Evolutionary conservation across 1,140 invertebrate genomes (phyloP).

Genomic region (Macrotrachela quadricornifera): DNA sequence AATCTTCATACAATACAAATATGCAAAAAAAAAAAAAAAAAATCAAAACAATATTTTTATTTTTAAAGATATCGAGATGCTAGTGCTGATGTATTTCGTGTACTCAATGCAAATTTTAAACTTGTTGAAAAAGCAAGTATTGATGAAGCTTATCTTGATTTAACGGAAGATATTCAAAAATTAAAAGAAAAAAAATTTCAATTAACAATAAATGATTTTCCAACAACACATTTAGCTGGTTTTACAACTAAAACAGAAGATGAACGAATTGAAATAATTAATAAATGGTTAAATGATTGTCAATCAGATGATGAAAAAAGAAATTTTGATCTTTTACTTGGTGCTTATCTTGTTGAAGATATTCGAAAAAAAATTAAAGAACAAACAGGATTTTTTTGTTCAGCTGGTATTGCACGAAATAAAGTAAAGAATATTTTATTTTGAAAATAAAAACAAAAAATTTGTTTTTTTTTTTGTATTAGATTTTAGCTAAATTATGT

Average conservation of each 20-base stretch:
- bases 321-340: constrained; percentile 44
- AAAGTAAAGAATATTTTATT: constrained; percentile 41
- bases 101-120: too few species aligned
- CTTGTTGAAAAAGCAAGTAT: constrained; percentile 51
- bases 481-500: constrained; percentile 67
- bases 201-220: too few species aligned
- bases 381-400: constrained; percentile 71
- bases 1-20: too few species aligned
- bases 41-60: too few species aligned
- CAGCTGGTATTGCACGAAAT: constrained; percentile 80
- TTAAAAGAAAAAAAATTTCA: too few species aligned
- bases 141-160: constrained; percentile 85
- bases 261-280: background rate
- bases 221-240: too few species aligned
- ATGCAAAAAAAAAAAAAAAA: too few species aligned
- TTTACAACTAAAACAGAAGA: background rate
- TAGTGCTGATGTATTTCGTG: too few species aligned
- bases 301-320: background rate
- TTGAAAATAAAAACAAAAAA: background rate
- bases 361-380: constrained; percentile 54
- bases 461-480: background rate
- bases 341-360: constrained; percentile 59
- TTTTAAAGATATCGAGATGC: too few species aligned
- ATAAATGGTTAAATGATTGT: background rate
- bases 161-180: constrained; percentile 39